Base-by-base conservation (phyloP, 2,113 vertebrate species). In the Neomonachus schauinslandi region DNA sequence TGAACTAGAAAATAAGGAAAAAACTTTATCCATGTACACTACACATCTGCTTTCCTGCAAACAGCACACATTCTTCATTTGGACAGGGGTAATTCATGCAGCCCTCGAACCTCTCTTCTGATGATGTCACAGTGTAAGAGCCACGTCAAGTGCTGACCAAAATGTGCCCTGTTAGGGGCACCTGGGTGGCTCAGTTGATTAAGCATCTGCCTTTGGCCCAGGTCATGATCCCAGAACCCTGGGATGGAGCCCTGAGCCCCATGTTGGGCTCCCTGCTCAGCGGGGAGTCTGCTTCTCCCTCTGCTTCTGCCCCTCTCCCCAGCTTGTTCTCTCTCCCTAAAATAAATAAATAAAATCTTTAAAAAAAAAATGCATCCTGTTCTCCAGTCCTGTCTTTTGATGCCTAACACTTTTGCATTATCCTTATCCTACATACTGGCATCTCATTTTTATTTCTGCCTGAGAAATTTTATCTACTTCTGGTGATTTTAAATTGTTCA, bases 1-100 rank as follows among this genome's bases (percentile, higher is more conserved):
- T 67, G 6, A 97, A 96, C 31, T 46, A 94, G 72, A 89, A 85
- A 95, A 77, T 36, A n/a, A 61, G 31, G 31, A 36, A 57, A 65
- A 65, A 46, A 5, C 7, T 33, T 65, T 51, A 85, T 49, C 39
- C n/a, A 28, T 14, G 18, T 55, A 69, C 19, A 80, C 18, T 33
- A 86, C 4, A 59, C 42, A 69, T 84, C 71, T 59, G 63, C 63
- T 72, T 74, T 95, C 71, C 33, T 71, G n/a, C 76, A 88, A 85
- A 92, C 2, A 4, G 42, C 59, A 95, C n/a, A 76, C 61, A 95
- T 42, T 36, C 36, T 49, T 91, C 51, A 39, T 51, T 15, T 55
- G 12, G 24, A 55, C 53, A n/a, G n/a, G 26, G 7, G 19, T 51
- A 83, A 87, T 31, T 74, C 42, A 61, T 1, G 4, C 16, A 53